phyloP scores from a whole-genome alignment of 2,797 vertebrate species.

The Thripadectes ignobilis region DNA sequence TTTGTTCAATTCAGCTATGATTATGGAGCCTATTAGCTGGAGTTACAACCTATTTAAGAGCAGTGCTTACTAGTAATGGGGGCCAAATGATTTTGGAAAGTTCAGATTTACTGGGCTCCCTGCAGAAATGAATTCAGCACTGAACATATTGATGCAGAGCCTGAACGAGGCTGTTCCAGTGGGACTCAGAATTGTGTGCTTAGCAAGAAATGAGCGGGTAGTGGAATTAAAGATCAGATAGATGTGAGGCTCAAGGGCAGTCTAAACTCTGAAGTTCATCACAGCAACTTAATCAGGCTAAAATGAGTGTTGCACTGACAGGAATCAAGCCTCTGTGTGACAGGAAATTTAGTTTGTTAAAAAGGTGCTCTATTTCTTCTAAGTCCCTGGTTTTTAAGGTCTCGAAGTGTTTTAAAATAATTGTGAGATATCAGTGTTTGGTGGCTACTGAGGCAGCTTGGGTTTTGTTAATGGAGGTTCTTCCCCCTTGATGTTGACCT shows the following conservation, averaged over 20 bases:
- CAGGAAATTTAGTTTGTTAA: constrained; percentile 60
- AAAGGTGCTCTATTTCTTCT: constrained; percentile 8
- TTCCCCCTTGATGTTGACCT: neutral
- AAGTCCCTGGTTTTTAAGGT: neutral
- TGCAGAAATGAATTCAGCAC: constrained; percentile 78
- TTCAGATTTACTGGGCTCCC: constrained; percentile 79
- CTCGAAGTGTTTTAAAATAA: neutral
- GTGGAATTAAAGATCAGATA: constrained; percentile 77
- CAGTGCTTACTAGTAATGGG: constrained; percentile 80
- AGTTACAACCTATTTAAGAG: constrained; percentile 83
- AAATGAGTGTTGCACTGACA: constrained; percentile 53
- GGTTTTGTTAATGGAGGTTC: neutral
- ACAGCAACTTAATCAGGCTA: constrained; percentile 76
- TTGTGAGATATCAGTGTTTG: neutral
- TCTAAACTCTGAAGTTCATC: constrained; percentile 79
- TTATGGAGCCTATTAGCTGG: constrained; percentile 81
- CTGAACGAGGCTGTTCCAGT: constrained; percentile 57
- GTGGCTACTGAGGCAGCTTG: neutral
- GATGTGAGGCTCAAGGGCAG: constrained; percentile 76
- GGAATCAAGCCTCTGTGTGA: constrained; percentile 26
- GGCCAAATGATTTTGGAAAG: constrained; percentile 84
- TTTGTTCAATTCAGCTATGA: constrained; percentile 77
- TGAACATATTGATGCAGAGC: constrained; percentile 75
- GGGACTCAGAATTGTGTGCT: constrained; percentile 74
- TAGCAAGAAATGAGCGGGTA: constrained; percentile 71